Base-by-base conservation (phyloP, 2,888 invertebrate species). In the Xestia rhomboidea region DNA sequence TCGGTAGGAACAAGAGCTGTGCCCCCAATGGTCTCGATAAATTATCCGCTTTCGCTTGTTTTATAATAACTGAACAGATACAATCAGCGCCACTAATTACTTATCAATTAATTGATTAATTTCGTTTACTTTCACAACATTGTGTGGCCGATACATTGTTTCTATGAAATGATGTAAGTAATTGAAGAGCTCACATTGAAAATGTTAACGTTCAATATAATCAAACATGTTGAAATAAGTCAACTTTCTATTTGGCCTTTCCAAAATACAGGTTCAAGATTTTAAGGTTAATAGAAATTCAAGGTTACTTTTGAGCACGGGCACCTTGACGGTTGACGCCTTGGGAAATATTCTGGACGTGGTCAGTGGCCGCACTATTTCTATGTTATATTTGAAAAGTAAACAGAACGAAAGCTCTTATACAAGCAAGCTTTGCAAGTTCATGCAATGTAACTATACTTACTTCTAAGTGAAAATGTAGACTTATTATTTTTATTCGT, bases 1-100 rank as follows among this genome's bases (percentile, higher is more conserved):
- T 90, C 80, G 85, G 87, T 72, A 86, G 86, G 87, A 91, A 90
- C 90, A 90, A 89, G 89, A 88, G 86, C 79, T 76, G 38, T 79
- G 85, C 86, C 84, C 89, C 74, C 87, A 87, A 82, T 87, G 84
- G 88, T 86, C 87, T 83, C 76, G 82, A 87, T 87, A 87, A 83
- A 83, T 86, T 81, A 86, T 76, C 73, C 82, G 84, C 67, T 84
- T 80, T 77, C 74, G 79, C 76, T 83, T 79, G 79, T 84, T 87
- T 83, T 81, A 80, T 81, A 85, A 86, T 85, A 90, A 88, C 67
- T 77, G 73, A 85, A 84, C 83, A 78, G 83, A 87, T 89, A 85
- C 81, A 88, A 82, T 77, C 79, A 49, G 49, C 18, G 72, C 60
- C 77, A 72, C 76, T 88, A 79, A 87, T 88, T 84, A 79, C 71